Evolutionary conservation across 2,888 invertebrate genomes (phyloP).

Genomic region (Monopis laevigella): DNA sequence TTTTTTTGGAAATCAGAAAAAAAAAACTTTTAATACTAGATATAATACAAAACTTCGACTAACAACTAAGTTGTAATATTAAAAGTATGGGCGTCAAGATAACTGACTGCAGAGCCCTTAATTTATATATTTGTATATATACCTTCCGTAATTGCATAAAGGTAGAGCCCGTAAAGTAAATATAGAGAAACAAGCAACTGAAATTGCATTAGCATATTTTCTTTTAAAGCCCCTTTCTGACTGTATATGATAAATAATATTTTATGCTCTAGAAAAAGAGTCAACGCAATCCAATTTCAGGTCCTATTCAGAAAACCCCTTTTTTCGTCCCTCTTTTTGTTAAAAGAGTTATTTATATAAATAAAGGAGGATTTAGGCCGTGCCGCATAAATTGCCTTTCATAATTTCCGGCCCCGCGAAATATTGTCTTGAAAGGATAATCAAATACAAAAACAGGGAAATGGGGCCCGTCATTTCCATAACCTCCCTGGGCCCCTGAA

Average conservation of each 20-base stretch:
- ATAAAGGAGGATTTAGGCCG: constrained; percentile 44
- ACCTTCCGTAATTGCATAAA: neutral
- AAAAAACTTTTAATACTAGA: too few relatives aligned
- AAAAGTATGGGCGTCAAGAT: too few relatives aligned
- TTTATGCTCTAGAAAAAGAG: constrained; percentile 10
- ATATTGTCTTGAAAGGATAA: constrained; percentile 69
- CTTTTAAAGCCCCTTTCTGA: constrained; percentile 8
- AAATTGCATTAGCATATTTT: constrained; percentile 10
- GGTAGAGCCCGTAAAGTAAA: neutral
- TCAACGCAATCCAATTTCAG: constrained; percentile 11
- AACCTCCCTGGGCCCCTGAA: constrained; percentile 42
- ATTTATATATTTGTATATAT: too few relatives aligned
- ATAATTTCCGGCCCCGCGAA: constrained; percentile 64
- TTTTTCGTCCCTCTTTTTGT: constrained; percentile 10
- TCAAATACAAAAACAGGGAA: constrained; percentile 67
- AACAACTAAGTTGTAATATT: too few relatives aligned
- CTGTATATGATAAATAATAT: constrained; percentile 8
- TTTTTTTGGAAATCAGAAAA: too few relatives aligned
- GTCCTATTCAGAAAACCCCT: constrained; percentile 25
- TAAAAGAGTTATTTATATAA: constrained; percentile 60
- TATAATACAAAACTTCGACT: too few relatives aligned
- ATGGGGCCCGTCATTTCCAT: constrained; percentile 67
- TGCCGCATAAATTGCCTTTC: constrained; percentile 67
- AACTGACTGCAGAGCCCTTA: too few relatives aligned
- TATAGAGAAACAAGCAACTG: constrained; percentile 2